phyloP scores from a whole-genome alignment of 2,113 vertebrate species.

The Zapus hudsonius region DNA sequence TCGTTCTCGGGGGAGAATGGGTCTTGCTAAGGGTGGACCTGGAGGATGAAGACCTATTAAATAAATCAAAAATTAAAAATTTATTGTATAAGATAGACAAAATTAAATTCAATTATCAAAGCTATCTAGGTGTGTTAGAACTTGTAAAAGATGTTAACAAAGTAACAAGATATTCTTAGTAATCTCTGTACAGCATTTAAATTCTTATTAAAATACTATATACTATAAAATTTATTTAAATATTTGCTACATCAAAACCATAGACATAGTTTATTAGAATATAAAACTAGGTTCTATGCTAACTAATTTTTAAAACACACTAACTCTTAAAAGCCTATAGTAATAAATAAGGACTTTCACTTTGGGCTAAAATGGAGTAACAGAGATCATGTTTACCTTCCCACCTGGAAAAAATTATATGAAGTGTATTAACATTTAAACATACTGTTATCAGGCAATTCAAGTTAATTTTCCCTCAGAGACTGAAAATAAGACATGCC shows the following conservation, averaged over 20 bases:
- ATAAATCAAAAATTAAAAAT: slow-evolving; percentile 40
- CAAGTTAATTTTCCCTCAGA: slow-evolving; percentile 19
- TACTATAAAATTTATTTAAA: slow-evolving; percentile 3
- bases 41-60: slow-evolving; percentile 95
- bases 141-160: slow-evolving; percentile 47
- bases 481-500: slow-evolving; percentile 16
- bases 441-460: slow-evolving; percentile 4
- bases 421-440: slow-evolving; percentile 11
- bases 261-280: slow-evolving; percentile 13
- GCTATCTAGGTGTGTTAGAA: slow-evolving; percentile 11
- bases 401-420: slow-evolving; percentile 41
- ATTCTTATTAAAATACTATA: slow-evolving; percentile 51
- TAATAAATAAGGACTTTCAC: slow-evolving; percentile 22
- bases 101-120: slow-evolving; percentile 34
- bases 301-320: slow-evolving; percentile 30
- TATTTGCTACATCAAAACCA: neutral
- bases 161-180: slow-evolving; percentile 39
- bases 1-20: slow-evolving; percentile 94
- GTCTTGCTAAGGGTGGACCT: slow-evolving; percentile 96
- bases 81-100: neutral
- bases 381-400: neutral
- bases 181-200: slow-evolving; percentile 29
- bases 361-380: slow-evolving; percentile 11
- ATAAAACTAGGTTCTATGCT: slow-evolving; percentile 18
- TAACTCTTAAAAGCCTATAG: slow-evolving; percentile 18